Conservation (phyloP, 2,888 invertebrate species). For the Quadriops clusia region DNA sequence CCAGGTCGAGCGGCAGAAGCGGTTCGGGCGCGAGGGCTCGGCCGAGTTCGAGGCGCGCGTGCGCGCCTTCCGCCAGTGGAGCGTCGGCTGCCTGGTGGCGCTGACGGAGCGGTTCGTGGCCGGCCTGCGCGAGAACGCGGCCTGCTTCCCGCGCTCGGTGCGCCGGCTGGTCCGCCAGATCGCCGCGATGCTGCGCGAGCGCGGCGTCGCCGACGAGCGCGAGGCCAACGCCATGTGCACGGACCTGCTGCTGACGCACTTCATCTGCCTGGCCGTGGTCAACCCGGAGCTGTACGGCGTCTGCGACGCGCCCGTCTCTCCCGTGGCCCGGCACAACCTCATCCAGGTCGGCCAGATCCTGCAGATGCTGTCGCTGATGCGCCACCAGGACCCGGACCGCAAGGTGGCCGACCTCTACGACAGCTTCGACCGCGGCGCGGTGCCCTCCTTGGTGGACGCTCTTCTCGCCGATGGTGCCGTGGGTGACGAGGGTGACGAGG, state of each 20-base stretch:
- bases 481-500: no score
- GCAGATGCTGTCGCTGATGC: conserved; percentile 78
- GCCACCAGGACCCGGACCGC: conserved; percentile 67
- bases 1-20: no score
- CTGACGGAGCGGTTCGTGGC: conserved; percentile 71
- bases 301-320: conserved; percentile 83
- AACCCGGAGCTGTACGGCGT: conserved; percentile 94
- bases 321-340: conserved; percentile 80
- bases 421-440: conserved; percentile 68
- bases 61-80: conserved; percentile 66
- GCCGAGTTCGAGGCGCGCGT: conserved; percentile 61
- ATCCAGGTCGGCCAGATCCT: conserved; percentile 80
- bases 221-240: conserved; percentile 62
- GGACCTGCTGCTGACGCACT: conserved; percentile 84
- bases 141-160: conserved; percentile 80
- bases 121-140: conserved; percentile 73
- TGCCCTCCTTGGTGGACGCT: no score
- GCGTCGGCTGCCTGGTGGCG: conserved; percentile 64
- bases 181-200: conserved; percentile 54
- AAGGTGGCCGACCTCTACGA: conserved; percentile 65
- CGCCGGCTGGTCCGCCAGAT: conserved; percentile 87
- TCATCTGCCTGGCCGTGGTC: conserved; percentile 92
- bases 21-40: conserved; percentile 64
- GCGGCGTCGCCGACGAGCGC: no score
- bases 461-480: no score